phyloP scores from a whole-genome alignment of 2,797 vertebrate genomes.

The Leuciscus waleckii region DNA sequence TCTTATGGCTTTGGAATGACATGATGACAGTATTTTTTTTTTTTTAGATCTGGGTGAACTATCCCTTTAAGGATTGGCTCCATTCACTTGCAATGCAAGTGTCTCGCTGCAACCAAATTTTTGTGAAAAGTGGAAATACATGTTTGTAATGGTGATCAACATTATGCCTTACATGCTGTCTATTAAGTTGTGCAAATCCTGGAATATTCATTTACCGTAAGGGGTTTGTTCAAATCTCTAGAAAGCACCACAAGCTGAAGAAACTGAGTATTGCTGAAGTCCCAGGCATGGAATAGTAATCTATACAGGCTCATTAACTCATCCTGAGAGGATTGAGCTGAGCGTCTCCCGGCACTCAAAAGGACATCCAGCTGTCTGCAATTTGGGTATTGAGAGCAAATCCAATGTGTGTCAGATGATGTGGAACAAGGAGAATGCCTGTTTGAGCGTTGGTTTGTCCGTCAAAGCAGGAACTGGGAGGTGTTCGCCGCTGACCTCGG shows the following conservation, averaged over 20 bases:
- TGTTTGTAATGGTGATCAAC: neutral
- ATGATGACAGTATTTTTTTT: neutral
- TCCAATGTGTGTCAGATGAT: conserved; percentile 64
- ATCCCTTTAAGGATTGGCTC: neutral
- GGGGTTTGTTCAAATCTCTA: neutral
- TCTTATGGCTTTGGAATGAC: neutral
- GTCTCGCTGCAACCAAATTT: neutral
- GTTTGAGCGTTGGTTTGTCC: conserved; percentile 73
- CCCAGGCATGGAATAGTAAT: conserved; percentile 15
- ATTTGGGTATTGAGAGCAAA: conserved; percentile 56
- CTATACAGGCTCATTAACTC: neutral
- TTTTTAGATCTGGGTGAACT: neutral
- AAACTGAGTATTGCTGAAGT: neutral
- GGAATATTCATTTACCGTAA: neutral
- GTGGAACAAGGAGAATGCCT: conserved; percentile 77
- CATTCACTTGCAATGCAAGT: neutral
- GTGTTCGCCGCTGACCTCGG: conserved; percentile 76
- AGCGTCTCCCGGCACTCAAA: conserved; percentile 6
- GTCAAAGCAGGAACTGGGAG: conserved; percentile 85
- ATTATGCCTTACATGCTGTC: neutral
- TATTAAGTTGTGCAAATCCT: neutral
- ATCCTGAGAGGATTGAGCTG: neutral
- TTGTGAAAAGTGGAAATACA: neutral
- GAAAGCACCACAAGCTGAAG: neutral
- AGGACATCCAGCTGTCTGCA: conserved; percentile 46